Evolutionary conservation across 2,113 vertebrate species (phyloP), one percentile per base, ranked within the genome.

Genomic region (Nettapus auritus): DNA sequence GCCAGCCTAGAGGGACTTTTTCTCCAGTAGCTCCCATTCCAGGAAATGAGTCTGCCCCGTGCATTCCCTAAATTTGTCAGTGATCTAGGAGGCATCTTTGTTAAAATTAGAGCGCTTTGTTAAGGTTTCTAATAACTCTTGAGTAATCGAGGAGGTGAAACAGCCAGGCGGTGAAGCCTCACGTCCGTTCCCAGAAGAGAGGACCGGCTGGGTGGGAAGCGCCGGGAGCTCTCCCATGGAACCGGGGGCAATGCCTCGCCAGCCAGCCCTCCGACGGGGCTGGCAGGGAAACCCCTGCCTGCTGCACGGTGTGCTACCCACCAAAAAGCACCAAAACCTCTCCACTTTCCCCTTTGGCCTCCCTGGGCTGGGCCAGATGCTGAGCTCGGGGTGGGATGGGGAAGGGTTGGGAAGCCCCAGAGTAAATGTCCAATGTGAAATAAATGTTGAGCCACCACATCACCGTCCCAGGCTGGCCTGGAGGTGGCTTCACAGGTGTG

Each of bases 1-100:
- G 92, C 73, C 92, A 94, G 90, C 62, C 80, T 40, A 62, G 34
- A 88, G 92, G 82, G 66, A 95, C 86, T 93, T 96, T 78, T 95
- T 74, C 90, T 93, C 94, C 76, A 91, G 64, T 86, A 34, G 85
- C 33, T 94, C 67, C 56, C 11, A 1, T 96, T 95, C 93, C 95
- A 92, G 92, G 96, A 96, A 96, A 86, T 82, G 8, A 57, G 74
- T 89, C 89, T 89, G 93, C 85, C 59, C 52, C 4, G 7, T 3
- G 16, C 88, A 44, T 90, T 93, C 92, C 88, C 56, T 36, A 36
- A 59, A 79, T 73, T 71, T 60, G 75, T 11, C 70, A 44, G 50
- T 6, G 31, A 33, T 76, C 63, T 26, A 19, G 66, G 34, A 85
- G 67, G 70, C 87, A 73, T 75, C 71, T 75, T 38, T 33, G 22